Evolutionary conservation across 2,113 vertebrate species (phyloP).

Genomic region (Recurvirostra avosetta): DNA sequence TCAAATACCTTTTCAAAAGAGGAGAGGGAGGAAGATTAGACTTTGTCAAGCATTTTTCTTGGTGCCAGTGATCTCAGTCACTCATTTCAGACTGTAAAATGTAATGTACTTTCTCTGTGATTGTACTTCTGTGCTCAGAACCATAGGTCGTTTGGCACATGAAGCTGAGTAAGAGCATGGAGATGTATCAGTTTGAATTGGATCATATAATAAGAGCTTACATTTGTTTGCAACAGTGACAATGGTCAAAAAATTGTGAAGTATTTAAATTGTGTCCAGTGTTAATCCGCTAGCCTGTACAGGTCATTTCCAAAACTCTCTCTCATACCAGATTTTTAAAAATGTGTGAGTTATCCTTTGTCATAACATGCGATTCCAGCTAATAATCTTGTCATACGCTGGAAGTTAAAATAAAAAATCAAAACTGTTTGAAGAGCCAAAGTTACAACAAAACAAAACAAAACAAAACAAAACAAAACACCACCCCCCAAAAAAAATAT

Average conservation of each 20-base stretch:
- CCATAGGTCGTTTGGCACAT: background rate
- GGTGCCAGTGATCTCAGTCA: background rate
- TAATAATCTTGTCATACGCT: background rate
- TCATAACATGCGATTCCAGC: background rate
- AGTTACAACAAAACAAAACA: background rate
- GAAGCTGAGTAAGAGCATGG: background rate
- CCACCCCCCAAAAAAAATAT: too few relatives aligned
- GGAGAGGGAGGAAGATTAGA: background rate
- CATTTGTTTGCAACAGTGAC: background rate
- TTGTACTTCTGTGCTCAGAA: background rate
- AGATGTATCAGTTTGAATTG: background rate
- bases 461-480: background rate
- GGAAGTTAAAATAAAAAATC: background rate
- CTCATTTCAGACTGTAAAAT: background rate
- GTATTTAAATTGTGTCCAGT: background rate
- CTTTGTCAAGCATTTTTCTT: background rate
- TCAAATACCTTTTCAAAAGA: background rate
- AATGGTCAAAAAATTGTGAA: background rate
- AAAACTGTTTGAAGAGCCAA: background rate
- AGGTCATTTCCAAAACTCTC: background rate
- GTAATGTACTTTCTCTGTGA: background rate
- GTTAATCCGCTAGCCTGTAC: background rate
- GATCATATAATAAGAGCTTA: background rate
- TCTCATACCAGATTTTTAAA: background rate
- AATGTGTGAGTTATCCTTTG: background rate